phyloP scores from a whole-genome alignment of 2,888 invertebrate species.

The Osedax frankpressi region DNA sequence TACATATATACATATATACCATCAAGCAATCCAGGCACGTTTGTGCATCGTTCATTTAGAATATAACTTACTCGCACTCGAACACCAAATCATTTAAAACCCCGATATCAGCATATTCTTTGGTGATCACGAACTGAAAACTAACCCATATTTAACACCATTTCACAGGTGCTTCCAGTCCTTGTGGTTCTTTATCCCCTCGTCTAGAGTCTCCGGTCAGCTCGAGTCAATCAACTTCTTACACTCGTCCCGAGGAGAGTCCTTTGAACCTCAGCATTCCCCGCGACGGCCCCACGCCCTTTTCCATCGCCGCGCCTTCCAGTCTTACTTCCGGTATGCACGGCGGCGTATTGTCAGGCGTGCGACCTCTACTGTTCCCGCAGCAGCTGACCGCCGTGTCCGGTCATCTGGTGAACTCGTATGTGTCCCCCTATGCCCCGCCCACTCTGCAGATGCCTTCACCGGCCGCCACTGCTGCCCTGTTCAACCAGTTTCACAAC shows the following conservation, averaged over 20 bases:
- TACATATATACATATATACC: too few species aligned
- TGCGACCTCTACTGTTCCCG: not conserved
- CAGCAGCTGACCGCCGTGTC: not conserved
- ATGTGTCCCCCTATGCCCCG: not conserved
- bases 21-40: too few species aligned
- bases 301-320: not conserved
- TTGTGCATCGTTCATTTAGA: too few species aligned
- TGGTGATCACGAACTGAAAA: too few species aligned
- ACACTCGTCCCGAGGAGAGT: conserved; percentile 1
- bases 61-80: too few species aligned
- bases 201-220: not conserved
- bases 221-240: not conserved
- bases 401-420: not conserved
- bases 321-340: not conserved
- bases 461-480: too few species aligned
- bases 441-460: not conserved
- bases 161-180: not conserved
- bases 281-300: not conserved
- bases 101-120: too few species aligned
- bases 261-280: conserved; percentile 22
- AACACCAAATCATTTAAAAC: too few species aligned
- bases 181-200: not conserved
- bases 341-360: not conserved
- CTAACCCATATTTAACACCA: too few species aligned
- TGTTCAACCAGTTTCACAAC: too few species aligned